Evolutionary conservation across 2,888 invertebrate species (phyloP), one percentile per base, ranked within the genome.

Genomic region (Eupithecia pulchellata): DNA sequence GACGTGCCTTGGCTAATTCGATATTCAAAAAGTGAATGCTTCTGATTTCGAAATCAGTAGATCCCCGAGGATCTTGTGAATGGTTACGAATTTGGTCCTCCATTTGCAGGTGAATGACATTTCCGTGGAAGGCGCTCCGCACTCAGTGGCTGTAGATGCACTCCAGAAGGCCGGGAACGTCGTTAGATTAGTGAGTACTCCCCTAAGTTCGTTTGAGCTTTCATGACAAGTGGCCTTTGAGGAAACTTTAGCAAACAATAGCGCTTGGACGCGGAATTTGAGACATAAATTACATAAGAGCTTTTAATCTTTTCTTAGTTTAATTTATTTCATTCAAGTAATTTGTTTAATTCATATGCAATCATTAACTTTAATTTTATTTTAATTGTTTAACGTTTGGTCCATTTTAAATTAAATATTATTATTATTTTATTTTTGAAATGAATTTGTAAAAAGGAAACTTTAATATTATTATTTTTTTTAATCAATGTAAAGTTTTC

Each of bases 161-260:
- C 96, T 99, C 79, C 99, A 99, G 93, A 96, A 97, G 87, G 99
- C 99, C 68, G 99, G 99, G 80, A 98, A 98, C 91, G 96, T 97
- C 81, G 99, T 99, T 80, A 97, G 97, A 93, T 95, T 99, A 96
- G 98, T 98, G 92, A 96, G 96, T 95, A 63, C 52, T 20, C 60
- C 60, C 0, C 61, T 65, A 13, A 58, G 58, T 69, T 47, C 34
- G 13, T 60, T 64, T 32, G 30, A 64, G 61, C 34, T 32, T 55
- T 32, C 29, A 34, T 58, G 47, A 68, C 68, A 68, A 68, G 52
- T 62, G 65, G 27, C 29, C n/a, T 27, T 36, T 36, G 61, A 60
- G 11, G 60, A 60, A 58, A 60, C 60, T 60, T 60, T 60, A 32
- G 30, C 34, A 36, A 61, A 61, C 61, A 61, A 61, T 34, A 13